Percentiles rank a stretch among this genome's conserved stretches.
These are phyloP conservation scores for Poecilia velifera DNA, from an alignment of 2,797 vertebrate genomes.

Conservation along the genomic window DNA sequence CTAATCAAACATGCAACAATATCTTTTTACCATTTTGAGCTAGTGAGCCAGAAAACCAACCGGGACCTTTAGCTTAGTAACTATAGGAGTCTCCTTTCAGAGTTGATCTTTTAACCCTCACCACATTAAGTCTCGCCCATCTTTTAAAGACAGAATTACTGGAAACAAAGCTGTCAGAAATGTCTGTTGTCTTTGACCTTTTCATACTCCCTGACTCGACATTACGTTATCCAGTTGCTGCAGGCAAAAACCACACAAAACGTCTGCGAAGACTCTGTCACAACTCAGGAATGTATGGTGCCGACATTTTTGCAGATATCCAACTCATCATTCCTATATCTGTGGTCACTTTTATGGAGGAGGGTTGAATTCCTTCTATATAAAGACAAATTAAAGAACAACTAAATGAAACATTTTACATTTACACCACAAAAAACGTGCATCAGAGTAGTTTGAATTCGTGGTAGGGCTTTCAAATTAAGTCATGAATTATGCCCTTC, in stretches of 20 bases:
- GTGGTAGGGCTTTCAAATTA: neutral
- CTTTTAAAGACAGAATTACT: neutral
- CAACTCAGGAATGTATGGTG: neutral
- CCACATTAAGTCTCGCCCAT: neutral
- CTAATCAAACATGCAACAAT: neutral
- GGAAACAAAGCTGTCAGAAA: neutral
- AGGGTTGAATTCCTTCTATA: neutral
- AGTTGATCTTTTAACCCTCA: neutral
- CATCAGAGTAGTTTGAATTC: neutral
- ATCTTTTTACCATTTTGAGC: neutral
- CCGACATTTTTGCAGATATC: neutral
- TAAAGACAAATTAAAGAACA: neutral
- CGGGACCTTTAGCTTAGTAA: neutral
- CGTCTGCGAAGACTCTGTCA: neutral
- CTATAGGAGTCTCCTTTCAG: neutral
- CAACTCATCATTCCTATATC: neutral
- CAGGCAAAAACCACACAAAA: constrained; percentile 6
- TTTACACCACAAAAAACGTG: neutral
- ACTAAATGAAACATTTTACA: neutral
- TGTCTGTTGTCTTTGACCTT: constrained; percentile 3
- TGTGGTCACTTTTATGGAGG: neutral
- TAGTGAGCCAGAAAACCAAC: neutral
- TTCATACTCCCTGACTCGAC: neutral
- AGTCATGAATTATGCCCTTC: neutral
- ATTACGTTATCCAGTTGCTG: constrained; percentile 4